A percentile compares a stretch with the other conserved stretches of the same genome.
These are phyloP conservation scores for Rhincodon typus DNA, from an alignment of 2,797 vertebrate genomes.

Conservation along the genomic window DNA sequence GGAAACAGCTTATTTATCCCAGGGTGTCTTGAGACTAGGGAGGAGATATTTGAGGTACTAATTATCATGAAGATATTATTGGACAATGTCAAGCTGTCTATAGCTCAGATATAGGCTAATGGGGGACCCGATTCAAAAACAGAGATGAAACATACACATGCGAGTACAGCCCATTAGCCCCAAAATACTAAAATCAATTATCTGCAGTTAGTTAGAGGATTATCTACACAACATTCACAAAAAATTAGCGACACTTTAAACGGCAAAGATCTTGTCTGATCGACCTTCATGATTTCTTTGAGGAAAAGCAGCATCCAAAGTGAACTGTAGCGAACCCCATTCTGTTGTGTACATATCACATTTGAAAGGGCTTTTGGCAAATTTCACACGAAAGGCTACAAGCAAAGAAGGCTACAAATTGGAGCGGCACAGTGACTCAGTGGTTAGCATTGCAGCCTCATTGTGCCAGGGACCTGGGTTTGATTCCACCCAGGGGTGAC, in stretches of 20 bases:
- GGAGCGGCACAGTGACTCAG: too few relatives aligned
- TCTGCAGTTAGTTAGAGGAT: not conserved
- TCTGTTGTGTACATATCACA: not conserved
- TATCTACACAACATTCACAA: not conserved
- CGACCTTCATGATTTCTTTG: not conserved
- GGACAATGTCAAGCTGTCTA: not conserved
- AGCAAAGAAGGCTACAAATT: not conserved
- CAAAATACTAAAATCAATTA: not conserved
- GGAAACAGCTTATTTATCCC: not conserved
- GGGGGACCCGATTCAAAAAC: not conserved
- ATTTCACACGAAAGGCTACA: not conserved
- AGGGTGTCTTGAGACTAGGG: not conserved
- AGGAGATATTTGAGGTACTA: not conserved
- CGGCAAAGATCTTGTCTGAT: not conserved
- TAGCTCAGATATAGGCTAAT: not conserved
- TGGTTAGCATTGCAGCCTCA: too few relatives aligned
- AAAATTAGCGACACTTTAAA: not conserved
- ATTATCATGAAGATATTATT: not conserved
- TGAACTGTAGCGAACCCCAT: not conserved
- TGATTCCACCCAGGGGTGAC: too few relatives aligned
- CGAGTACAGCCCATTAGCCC: not conserved
- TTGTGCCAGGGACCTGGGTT: too few relatives aligned
- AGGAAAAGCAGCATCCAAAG: not conserved
- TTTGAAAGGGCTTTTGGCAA: not conserved
- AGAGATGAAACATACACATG: not conserved